A percentile compares a stretch with the other conserved stretches of the same genome.
Evolutionary conservation across 2,797 vertebrate genomes (phyloP).

Genomic region (Sparidentex hasta): DNA sequence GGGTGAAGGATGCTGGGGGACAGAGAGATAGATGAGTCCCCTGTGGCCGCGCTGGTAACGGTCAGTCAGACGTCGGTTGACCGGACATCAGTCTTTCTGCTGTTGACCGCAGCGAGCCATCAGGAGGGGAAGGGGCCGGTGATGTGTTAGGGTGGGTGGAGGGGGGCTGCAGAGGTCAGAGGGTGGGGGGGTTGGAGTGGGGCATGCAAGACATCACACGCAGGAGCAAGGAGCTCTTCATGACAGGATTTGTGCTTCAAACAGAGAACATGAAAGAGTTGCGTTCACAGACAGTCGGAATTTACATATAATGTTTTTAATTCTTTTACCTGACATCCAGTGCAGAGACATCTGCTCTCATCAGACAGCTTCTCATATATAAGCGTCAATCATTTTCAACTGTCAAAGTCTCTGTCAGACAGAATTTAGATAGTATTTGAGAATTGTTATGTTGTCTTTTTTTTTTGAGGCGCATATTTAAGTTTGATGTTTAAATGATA

Average conservation of each 20-base stretch:
- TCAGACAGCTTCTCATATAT: neutral
- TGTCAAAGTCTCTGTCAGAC: neutral
- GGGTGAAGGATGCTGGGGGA: slow-evolving; percentile 50
- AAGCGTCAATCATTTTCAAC: neutral
- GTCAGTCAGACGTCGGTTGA: slow-evolving; percentile 72
- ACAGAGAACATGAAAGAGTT: neutral
- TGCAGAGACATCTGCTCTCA: neutral
- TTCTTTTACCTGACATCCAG: neutral
- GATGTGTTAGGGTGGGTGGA: neutral
- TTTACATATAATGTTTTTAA: neutral
- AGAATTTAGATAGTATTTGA: neutral
- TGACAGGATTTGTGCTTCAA: neutral
- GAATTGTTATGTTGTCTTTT: neutral
- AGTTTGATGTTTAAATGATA: no score
- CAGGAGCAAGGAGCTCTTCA: neutral
- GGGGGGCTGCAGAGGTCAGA: slow-evolving; percentile 32
- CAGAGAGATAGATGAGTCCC: slow-evolving; percentile 77
- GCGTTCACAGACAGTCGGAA: slow-evolving; percentile 20
- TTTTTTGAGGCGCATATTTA: neutral
- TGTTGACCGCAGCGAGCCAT: slow-evolving; percentile 59
- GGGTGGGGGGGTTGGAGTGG: slow-evolving; percentile 14
- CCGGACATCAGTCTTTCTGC: slow-evolving; percentile 73
- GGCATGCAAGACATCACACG: slow-evolving; percentile 5
- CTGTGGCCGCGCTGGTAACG: slow-evolving; percentile 67
- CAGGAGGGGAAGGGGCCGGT: slow-evolving; percentile 9